Evolutionary conservation across 2,888 invertebrate species (phyloP).

Genomic region (Dione juno): DNA sequence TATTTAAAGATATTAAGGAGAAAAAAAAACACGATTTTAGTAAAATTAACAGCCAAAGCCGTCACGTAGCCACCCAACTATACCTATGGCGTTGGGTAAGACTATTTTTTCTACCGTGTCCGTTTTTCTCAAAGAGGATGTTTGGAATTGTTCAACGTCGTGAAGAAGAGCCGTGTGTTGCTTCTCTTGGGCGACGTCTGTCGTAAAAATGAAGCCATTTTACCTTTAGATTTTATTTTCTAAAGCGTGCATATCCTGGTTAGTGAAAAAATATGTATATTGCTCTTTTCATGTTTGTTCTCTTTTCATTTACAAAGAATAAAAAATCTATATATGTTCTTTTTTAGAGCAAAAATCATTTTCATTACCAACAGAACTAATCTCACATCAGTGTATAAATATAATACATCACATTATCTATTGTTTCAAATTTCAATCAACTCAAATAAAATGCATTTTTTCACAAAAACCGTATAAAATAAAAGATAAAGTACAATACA

Average conservation of each 20-base stretch:
- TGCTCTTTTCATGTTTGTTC: too few species aligned
- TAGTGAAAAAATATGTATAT: too few species aligned
- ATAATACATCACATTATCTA: too few species aligned
- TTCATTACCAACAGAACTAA: too few species aligned
- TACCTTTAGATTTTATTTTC: constrained; percentile 21
- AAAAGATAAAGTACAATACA: neutral
- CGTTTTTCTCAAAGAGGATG: constrained; percentile 89
- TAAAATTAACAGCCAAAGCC: constrained; percentile 34
- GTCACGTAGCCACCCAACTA: constrained; percentile 41
- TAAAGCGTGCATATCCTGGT: neutral
- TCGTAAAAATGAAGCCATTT: constrained; percentile 57
- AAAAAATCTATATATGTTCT: too few species aligned
- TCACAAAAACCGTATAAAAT: neutral
- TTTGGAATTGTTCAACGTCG: constrained; percentile 90
- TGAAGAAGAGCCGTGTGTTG: constrained; percentile 90
- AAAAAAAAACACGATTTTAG: constrained; percentile 31
- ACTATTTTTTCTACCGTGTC: constrained; percentile 92
- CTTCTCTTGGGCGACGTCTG: constrained; percentile 89
- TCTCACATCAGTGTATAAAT: too few species aligned
- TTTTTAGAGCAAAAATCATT: too few species aligned
- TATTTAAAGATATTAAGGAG: constrained; percentile 21
- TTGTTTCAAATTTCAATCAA: neutral
- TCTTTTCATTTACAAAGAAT: too few species aligned
- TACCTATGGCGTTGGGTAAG: constrained; percentile 94
- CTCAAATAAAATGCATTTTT: neutral